phyloP scores from a whole-genome alignment of 2,888 invertebrate genomes.

The Leuctra nigra region DNA sequence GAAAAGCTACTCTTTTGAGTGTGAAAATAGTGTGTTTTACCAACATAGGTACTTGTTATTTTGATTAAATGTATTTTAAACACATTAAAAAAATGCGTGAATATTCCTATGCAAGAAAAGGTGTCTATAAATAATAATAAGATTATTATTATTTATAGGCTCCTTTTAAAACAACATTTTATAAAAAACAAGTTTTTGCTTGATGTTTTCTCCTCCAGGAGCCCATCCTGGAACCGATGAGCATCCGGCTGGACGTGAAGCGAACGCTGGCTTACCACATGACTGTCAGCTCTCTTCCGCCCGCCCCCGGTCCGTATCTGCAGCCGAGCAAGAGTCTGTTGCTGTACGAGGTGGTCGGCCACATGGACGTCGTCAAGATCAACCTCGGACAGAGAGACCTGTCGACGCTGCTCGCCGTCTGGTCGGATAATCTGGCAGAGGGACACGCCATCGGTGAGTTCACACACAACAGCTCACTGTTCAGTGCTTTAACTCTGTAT shows the following conservation, averaged over 20 bases:
- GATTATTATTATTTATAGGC: too few species aligned
- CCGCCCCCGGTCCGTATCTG: slow-evolving; percentile 18
- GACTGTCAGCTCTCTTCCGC: slow-evolving; percentile 21
- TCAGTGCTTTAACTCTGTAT: too few species aligned
- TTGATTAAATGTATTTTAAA: too few species aligned
- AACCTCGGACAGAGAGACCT: slow-evolving; percentile 71
- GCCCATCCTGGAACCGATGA: slow-evolving; percentile 67
- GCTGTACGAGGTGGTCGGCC: slow-evolving; percentile 56
- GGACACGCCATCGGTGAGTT: slow-evolving; percentile 47
- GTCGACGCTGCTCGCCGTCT: slow-evolving; percentile 61
- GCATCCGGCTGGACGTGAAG: slow-evolving; percentile 64
- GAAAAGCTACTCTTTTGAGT: too few species aligned
- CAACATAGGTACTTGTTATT: too few species aligned
- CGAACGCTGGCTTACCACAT: slow-evolving; percentile 45
- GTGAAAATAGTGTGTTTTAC: too few species aligned
- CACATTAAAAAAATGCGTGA: too few species aligned
- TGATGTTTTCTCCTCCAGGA: slow-evolving; percentile 52
- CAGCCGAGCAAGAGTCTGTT: slow-evolving; percentile 41
- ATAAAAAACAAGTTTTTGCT: too few species aligned
- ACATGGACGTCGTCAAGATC: slow-evolving; percentile 57
- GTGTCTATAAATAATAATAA: too few species aligned
- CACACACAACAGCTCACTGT: too few species aligned
- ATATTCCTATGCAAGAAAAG: too few species aligned
- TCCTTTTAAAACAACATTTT: too few species aligned
- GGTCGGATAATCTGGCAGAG: slow-evolving; percentile 63